Conservation (phyloP, 2,888 invertebrate species). For the Rhimphoctona megacephalus region DNA sequence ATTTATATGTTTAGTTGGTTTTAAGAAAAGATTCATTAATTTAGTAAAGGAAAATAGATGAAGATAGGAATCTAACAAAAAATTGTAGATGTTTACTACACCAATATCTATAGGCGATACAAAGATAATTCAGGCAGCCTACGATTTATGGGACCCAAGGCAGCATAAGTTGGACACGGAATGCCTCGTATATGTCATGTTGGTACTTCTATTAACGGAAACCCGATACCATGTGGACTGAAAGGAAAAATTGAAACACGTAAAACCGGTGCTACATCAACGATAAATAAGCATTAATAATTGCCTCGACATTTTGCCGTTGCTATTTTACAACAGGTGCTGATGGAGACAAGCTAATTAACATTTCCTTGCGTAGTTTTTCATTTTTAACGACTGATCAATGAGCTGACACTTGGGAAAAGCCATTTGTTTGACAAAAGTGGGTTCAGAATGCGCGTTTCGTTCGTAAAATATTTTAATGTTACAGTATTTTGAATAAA, state of each 20-base stretch:
- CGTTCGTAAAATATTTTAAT: neutral
- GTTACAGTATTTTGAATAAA: neutral
- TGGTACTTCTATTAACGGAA: slow-evolving; percentile 1
- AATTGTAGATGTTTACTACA: neutral
- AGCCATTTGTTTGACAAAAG: neutral
- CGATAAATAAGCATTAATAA: slow-evolving; percentile 40
- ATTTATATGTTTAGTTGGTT: neutral
- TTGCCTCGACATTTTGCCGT: slow-evolving; percentile 10
- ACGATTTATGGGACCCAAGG: neutral
- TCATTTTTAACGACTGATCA: slow-evolving; percentile 11
- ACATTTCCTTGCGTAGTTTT: neutral
- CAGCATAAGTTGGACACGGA: neutral
- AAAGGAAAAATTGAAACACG: slow-evolving; percentile 18
- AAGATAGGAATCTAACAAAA: neutral
- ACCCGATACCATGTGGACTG: neutral
- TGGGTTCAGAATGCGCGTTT: neutral
- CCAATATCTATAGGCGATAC: neutral
- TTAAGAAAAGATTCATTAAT: neutral
- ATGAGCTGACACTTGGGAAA: slow-evolving; percentile 12
- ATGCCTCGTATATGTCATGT: slow-evolving; percentile 11
- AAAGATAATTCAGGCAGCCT: neutral
- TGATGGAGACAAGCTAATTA: slow-evolving; percentile 35
- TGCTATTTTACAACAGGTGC: slow-evolving; percentile 24
- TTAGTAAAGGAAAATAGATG: neutral
- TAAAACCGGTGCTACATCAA: slow-evolving; percentile 39